Evolutionary conservation across 92 coral and sea anemone genomes (phyloP).

Genomic region (Porites lobata): DNA sequence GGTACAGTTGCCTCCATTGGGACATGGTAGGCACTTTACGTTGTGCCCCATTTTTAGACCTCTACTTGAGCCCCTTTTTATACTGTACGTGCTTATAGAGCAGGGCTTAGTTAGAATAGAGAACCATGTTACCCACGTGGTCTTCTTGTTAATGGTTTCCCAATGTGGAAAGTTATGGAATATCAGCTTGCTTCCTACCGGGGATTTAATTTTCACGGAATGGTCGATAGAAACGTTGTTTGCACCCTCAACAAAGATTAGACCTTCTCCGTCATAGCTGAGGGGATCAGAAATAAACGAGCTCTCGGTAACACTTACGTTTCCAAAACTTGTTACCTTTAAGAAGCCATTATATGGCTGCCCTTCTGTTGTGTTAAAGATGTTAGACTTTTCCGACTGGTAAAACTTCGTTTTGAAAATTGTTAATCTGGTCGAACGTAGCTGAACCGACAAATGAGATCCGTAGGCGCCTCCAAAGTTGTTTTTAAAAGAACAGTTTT

Average conservation of each 20-base stretch:
- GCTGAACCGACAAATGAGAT: slow-evolving; percentile 20
- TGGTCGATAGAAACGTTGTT: slow-evolving; percentile 6
- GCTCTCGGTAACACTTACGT: background rate
- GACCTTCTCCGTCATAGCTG: background rate
- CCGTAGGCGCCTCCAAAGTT: slow-evolving; percentile 30
- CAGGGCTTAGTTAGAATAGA: slow-evolving; percentile 35
- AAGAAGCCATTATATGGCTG: slow-evolving; percentile 27
- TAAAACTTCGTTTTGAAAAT: slow-evolving; percentile 13
- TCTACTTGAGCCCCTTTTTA: slow-evolving; percentile 20
- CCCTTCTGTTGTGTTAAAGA: background rate
- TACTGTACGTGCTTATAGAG: slow-evolving; percentile 38
- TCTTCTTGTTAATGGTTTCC: background rate
- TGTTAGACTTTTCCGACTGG: slow-evolving; percentile 20
- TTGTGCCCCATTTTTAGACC: slow-evolving; percentile 12
- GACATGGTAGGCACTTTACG: slow-evolving; percentile 36
- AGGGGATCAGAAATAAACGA: slow-evolving; percentile 30
- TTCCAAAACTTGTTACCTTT: slow-evolving; percentile 30
- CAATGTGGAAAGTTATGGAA: slow-evolving; percentile 30
- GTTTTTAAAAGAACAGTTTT: slow-evolving; percentile 1
- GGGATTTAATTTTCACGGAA: slow-evolving; percentile 12
- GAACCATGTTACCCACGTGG: background rate
- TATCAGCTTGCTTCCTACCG: slow-evolving; percentile 14
- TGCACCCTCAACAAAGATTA: slow-evolving; percentile 38
- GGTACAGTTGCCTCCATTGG: slow-evolving; percentile 46
- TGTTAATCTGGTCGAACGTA: background rate